Conservation (phyloP, 2,888 invertebrate species). For the Melangyna quadrimaculata region DNA sequence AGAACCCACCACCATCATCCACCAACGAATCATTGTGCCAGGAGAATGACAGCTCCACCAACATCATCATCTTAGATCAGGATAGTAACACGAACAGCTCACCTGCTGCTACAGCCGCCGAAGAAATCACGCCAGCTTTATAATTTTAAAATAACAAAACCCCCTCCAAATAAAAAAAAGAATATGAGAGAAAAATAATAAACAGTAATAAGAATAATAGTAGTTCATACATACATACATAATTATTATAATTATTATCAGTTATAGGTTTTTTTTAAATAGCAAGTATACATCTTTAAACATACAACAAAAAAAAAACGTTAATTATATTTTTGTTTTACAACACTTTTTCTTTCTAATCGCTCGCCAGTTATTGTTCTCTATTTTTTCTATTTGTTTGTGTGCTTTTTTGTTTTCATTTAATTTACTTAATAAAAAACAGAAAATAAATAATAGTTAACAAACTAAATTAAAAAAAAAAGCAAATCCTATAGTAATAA, state of each 20-base stretch:
- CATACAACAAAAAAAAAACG: slow-evolving; percentile 33
- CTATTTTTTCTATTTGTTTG: background rate
- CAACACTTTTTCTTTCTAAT: slow-evolving; percentile 24
- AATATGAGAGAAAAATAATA: slow-evolving; percentile 21
- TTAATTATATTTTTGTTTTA: slow-evolving; percentile 65
- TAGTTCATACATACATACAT: slow-evolving; percentile 54
- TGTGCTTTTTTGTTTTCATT: slow-evolving; percentile 28
- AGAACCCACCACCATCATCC: slow-evolving; percentile 64
- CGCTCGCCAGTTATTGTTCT: slow-evolving; percentile 38
- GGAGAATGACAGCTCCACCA: slow-evolving; percentile 62
- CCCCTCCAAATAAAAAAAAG: slow-evolving; percentile 63
- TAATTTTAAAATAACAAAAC: slow-evolving; percentile 52
- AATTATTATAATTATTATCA: slow-evolving; percentile 60
- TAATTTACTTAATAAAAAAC: slow-evolving; percentile 17
- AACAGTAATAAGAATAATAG: slow-evolving; percentile 62
- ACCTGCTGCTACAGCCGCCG: slow-evolving; percentile 62
- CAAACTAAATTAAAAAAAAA: slow-evolving; percentile 57
- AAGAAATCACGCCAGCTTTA: slow-evolving; percentile 68
- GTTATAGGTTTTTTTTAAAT: slow-evolving; percentile 71
- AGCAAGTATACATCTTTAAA: slow-evolving; percentile 50
- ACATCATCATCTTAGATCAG: slow-evolving; percentile 48
- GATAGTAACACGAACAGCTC: slow-evolving; percentile 62
- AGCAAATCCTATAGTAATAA: slow-evolving; percentile 57
- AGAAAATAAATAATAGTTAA: slow-evolving; percentile 72
- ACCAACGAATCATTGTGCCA: slow-evolving; percentile 72